Evolutionary conservation across 2,797 vertebrate species (phyloP), one percentile per base, ranked within the genome.

Genomic region (Melanotaenia parkinsoni): DNA sequence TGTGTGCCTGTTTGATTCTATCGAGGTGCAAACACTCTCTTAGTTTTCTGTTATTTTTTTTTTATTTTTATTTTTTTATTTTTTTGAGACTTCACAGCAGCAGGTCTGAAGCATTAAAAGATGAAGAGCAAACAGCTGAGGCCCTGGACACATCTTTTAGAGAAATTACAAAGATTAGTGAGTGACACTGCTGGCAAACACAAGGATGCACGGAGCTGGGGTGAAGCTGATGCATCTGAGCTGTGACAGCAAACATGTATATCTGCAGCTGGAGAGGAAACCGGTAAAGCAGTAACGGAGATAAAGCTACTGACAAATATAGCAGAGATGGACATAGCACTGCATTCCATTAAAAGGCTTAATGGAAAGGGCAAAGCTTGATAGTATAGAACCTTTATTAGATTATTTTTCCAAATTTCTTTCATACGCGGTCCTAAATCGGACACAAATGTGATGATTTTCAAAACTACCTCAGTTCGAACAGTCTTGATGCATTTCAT

Each of bases 121-220:
- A 75, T 4, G 69, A 72, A 45, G 67, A 22, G 57, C 26, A 67
- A 63, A 57, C 51, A 75, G 62, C 58, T 28, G 47, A 47, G 37
- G 53, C 22, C 61, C 37, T 0, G n/a, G 69, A 77, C 67, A 53
- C 40, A 30, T 76, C 54, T 58, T 40, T 62, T 56, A 71, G 22
- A 69, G 62, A 80, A 56, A 74, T 71, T 12, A 68, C 73, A 81
- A 66, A 79, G 60, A 83, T 77, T 61, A 69, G 63, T 54, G 63
- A 75, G 45, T 45, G 70, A 81, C 82, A 72, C 63, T 20, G 24
- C 64, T n/a, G 67, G 56, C 59, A 51, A 79, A 72, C 28, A 67
- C 59, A 4, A 32, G 62, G 38, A 8, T 22, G 63, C 37, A 40
- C 0, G n/a, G 50, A 24, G 64, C 70, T 13, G 45, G 74, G 56